Conservation (phyloP, 2,888 invertebrate species). For the Zaprionus lineosus region DNA sequence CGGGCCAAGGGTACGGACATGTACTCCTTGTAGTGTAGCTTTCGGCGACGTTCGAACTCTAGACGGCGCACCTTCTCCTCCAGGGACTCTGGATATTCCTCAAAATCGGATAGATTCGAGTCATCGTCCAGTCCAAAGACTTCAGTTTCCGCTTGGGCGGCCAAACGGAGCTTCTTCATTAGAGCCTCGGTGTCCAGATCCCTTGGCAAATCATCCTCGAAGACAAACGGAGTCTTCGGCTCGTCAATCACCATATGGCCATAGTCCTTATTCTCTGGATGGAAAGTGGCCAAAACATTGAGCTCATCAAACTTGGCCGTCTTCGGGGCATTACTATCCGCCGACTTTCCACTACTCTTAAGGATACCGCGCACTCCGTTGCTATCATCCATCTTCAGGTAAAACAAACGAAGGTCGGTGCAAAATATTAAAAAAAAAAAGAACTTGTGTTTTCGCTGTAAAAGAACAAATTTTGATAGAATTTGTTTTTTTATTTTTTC, state of each 20-base stretch:
- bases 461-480: too few species aligned
- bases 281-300: constrained; percentile 98
- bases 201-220: constrained; percentile 84
- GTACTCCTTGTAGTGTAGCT: constrained; percentile 98
- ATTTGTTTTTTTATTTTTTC: too few species aligned
- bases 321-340: constrained; percentile 2
- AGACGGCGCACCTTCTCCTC: constrained; percentile 87
- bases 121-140: constrained; percentile 80
- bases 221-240: constrained; percentile 95
- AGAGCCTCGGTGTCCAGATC: constrained; percentile 88
- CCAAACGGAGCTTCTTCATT: constrained; percentile 86
- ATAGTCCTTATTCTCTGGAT: constrained; percentile 99
- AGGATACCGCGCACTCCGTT: constrained; percentile 41
- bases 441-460: too few species aligned
- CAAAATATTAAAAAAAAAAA: too few species aligned
- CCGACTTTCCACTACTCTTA: constrained; percentile 4
- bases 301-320: constrained; percentile 96
- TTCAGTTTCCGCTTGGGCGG: constrained; percentile 80
- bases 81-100: constrained; percentile 86
- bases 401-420: background rate
- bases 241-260: constrained; percentile 99
- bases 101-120: constrained; percentile 84
- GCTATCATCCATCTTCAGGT: constrained; percentile 14
- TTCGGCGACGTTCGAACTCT: constrained; percentile 95
- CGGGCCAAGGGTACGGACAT: constrained; percentile 95